Evolutionary conservation across 2,888 invertebrate species (phyloP), one percentile per base, ranked within the genome.

Genomic region (Hyppa rectilinea): DNA sequence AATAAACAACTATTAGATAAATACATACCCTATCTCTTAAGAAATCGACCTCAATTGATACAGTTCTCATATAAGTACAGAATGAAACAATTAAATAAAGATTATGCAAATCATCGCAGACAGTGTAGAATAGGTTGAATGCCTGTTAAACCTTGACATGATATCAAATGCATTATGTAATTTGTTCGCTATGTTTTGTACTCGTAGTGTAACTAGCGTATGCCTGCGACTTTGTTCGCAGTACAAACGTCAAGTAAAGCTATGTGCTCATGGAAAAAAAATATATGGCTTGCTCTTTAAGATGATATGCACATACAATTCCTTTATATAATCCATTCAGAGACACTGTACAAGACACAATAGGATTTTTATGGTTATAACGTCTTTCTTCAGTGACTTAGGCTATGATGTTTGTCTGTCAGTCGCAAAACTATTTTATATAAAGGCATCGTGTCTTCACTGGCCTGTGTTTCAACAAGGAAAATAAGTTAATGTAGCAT

Each of bases 81-180:
- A 49, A 59, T 78, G 72, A 86, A 87, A 91, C 91, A 91, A 91
- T 91, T 90, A 89, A 89, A 90, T 85, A 88, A 81, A 88, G 86
- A 89, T 92, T 92, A 92, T 92, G 90, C 88, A 90, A 92, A 92
- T 90, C 78, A 82, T 71, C 69, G 73, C 65, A 45, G 17, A 58
- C 80, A 74, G 84, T 89, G 84, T 43, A 43, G 84, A 84, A 80
- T 70, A 73, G 75, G 31, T 70, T 66, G 56, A 75, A 80, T 87
- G 87, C 85, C 75, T 71, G 49, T 7, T 17, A 52, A 84, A 77
- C 92, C 92, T 92, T 92, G 92, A 89, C 92, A 91, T 71, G 52
- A 65, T 72, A 71, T 76, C 62, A 61, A 56, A 70, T 58, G 56
- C 61, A 74, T 55, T 71, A 78, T 72, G 70, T 74, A 70, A 68